Evolutionary conservation across 2,113 vertebrate genomes (phyloP).

Genomic region (Labeo catla): DNA sequence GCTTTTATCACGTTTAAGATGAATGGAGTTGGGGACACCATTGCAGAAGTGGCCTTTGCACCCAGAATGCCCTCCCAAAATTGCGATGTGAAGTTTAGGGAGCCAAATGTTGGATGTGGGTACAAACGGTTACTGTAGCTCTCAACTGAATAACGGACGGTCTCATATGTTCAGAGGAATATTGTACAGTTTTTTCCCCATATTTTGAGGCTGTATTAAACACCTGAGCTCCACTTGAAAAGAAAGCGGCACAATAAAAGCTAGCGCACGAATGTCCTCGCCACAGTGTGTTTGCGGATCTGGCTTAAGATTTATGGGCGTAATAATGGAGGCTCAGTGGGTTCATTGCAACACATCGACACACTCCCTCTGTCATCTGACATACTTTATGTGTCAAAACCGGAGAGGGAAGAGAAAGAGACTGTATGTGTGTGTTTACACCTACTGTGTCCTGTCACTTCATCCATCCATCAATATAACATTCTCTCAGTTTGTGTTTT

Average conservation of each 20-base stretch:
- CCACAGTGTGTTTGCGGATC: conserved; percentile 21
- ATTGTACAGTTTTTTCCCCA: not conserved
- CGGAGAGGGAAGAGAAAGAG: conserved; percentile 26
- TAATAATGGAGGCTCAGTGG: conserved; percentile 52
- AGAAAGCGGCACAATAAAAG: conserved; percentile 31
- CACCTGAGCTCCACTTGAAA: conserved; percentile 39
- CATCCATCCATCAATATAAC: conserved; percentile 49
- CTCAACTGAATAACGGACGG: not conserved
- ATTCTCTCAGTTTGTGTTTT: not conserved
- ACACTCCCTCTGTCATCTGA: conserved; percentile 49
- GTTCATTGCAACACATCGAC: conserved; percentile 49
- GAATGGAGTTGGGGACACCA: not conserved
- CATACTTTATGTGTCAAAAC: conserved; percentile 46
- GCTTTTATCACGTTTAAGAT: not conserved
- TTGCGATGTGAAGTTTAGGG: not conserved
- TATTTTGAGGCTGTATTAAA: conserved; percentile 26
- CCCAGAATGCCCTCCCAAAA: not conserved
- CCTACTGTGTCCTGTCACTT: conserved; percentile 51
- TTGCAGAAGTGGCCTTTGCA: not conserved
- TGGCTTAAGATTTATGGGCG: conserved; percentile 43
- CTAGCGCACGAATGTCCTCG: not conserved
- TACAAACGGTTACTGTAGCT: not conserved
- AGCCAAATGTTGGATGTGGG: not conserved
- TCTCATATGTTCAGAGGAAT: conserved; percentile 10
- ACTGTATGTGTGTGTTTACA: conserved; percentile 22